Evolutionary conservation across 2,113 vertebrate species (phyloP), one percentile per base, ranked within the genome.

Genomic region (Odobenus rosmarus): DNA sequence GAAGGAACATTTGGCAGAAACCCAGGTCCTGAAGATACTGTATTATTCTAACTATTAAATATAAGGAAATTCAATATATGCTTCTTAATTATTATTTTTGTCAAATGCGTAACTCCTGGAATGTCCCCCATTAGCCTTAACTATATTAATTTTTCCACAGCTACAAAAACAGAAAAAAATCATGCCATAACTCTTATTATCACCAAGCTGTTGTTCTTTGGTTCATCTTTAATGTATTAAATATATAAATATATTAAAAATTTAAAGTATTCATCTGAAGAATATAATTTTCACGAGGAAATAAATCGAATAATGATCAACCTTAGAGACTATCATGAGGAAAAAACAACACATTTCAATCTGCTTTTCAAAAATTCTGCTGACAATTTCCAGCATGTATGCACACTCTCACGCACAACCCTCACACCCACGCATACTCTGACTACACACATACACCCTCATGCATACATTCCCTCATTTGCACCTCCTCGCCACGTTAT

Each of bases 1-100:
- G 76, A 93, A 92, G 24, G 33, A 57, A 85, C 39, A 85, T 57
- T 92, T 86, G 55, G 62, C 77, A 91, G 82, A 96, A 93, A 57
- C 12, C 9, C 84, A 94, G 11, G 11, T 88, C 51, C 53, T 67
- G 7, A 71, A 69, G 33, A 92, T 93, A 74, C 5, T 77, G 18
- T 82, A 80, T 88, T 49, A 80, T 83, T 88, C 46, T 84, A 93
- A 79, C 13, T 26, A 91, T 51, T 72, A 96, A 88, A 49, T 69
- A 61, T 28, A 88, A 92, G 16, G n/a, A 79, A 83, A n/a, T 93
- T 91, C 33, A 94, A 69, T 90, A 57, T 46, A 39, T 84, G 15
- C 13, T 86, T 85, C 79, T 96, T 84, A 95, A 93, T 91, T 51
- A 77, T 92, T 97, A 95, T 84, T 97, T 97, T 93, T 89, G 46